Base-by-base conservation (phyloP, 2,113 vertebrate genomes). In the Zosterops hypoxanthus region DNA sequence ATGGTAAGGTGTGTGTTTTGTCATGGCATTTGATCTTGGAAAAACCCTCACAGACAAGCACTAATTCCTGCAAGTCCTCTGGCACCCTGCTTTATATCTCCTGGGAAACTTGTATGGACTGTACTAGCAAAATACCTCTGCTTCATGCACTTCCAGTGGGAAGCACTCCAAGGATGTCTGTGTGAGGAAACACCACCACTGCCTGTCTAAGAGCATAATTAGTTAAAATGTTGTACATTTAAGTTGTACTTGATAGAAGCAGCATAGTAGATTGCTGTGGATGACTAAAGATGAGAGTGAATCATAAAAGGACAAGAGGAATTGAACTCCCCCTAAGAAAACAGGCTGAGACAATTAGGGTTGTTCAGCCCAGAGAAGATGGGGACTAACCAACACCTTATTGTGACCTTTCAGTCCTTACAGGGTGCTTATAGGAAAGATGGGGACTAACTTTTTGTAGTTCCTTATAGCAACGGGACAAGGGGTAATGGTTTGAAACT, bases 1-100 rank as follows among this genome's bases (percentile, higher is more conserved):
- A 13, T 42, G 68, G 28, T 31, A 87, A 36, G 28, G 46, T 5
- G 2, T 8, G 11, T 46, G n/a, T 29, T 90, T 57, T 0, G 0
- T 42, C 66, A 34, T 13, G 46, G 49, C 36, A 24, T 61, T 75
- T 78, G 36, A 53, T 39, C 18, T 57, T 36, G 23, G 60, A 5
- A 60, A 61, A 55, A 2, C 8, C 8, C 16, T 86, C 36, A 49
- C 14, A 60, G 49, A 49, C 44, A 82, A 75, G n/a, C 29, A 60
- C 36, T 53, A 49, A 69, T 18, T 15, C 18, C 57, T 64, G 21
- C 46, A 71, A 91, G 52, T 81, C 60, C 34, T 33, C 66, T 68
- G 53, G n/a, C 44, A 17, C 12, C 60, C 46, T 46, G 7, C 52
- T 46, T 64, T 66, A 1, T 34, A 10, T 57, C 36, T 90, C 39